Base-by-base conservation (phyloP, 2,113 vertebrate genomes). In the Chamaetylas fuelleborni region DNA sequence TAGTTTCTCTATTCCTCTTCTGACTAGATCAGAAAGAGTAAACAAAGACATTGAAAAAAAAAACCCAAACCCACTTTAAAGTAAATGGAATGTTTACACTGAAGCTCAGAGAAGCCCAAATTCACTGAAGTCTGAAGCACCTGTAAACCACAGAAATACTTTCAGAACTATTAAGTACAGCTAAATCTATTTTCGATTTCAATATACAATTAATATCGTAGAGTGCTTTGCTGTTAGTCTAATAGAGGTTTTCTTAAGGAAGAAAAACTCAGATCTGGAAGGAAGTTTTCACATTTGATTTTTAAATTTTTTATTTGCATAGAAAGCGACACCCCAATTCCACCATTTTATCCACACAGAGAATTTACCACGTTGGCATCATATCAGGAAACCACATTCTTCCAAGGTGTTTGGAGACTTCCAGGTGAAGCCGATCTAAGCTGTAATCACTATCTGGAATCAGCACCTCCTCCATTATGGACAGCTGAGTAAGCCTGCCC, bases 381-480 rank as follows among this genome's bases (percentile, higher is more conserved):
- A 97, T 98, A 54, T 98, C 98, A 72, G 98, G 98, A 81, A 98
- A 98, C 98, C 98, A 98, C 93, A 98, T 94, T n/a, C 98, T 97
- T n/a, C 98, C 98, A 5, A 98, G 98, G 65, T 98, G 95, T 36
- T 98, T 97, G 64, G 98, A 98, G 81, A 98, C 98, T 77, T 98
- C 98, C 87, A 90, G 56, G 81, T 97, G 97, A 48, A 98, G 98
- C 38, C 95, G 95, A 78, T 98, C 98, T 48, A 98, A 81, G 81
- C 95, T 98, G 40, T 97, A 98, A 60, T 98, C 97, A 3, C 79
- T 97, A 53, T 98, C 98, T 11, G 98, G 98, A 74, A 98, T 98
- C 62, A 98, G 94, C 26, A 98, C 98, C 90, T 98, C 97, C 80
- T 98, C 98, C 98, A 98, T 98, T 43, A 98, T 98, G 31, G 98